Evolutionary conservation across 1,140 invertebrate genomes (phyloP), one percentile per base, ranked within the genome.

Genomic region (Calliphora vicina): DNA sequence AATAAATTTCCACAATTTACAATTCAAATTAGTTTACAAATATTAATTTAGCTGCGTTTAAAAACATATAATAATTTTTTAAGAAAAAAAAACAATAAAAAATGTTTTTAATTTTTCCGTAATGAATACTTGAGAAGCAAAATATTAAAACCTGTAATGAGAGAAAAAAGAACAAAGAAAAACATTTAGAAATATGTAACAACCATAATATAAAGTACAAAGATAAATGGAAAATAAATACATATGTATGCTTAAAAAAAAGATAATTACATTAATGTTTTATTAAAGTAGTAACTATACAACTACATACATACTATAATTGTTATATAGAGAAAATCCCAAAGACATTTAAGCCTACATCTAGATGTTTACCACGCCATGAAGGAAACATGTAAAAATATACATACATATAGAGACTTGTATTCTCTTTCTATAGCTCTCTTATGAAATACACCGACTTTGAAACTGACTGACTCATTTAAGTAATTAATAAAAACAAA

Each of bases 181-280:
- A 67, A 17, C 17, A 67, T 67, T 67, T 20, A 67, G 17, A 67
- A 67, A 67, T 23, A 67, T 67, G 3, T 2, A 35, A 57, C 61
- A 67, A n/a, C n/a, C n/a, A n/a, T n/a, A n/a, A n/a, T 25, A 67
- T 35, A 35, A 35, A 3, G 61, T 67, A 23, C 6, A 67, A 67
- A 20, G 25, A 35, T 35, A 6, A 67, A 67, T n/a, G 6, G 9
- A 8, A 35, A 57, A 57, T 57, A 57, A 57, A 57, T n/a, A 5
- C 13, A 17, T 15, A 57, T 57, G 17, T 17, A 57, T 35, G 35
- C 10, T 2, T 35, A 50, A 50, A 13, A 9, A 23, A 25, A 67
- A 67, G n/a, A 67, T 67, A 67, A 67, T 25, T 67, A 67, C 61
- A 23, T 67, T 67, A 67, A 67, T 67, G 61, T 67, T 67, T 23